These are phyloP conservation scores for Cephus runcator DNA, from an alignment of 2,888 invertebrate genomes.

Conservation along the genomic window DNA sequence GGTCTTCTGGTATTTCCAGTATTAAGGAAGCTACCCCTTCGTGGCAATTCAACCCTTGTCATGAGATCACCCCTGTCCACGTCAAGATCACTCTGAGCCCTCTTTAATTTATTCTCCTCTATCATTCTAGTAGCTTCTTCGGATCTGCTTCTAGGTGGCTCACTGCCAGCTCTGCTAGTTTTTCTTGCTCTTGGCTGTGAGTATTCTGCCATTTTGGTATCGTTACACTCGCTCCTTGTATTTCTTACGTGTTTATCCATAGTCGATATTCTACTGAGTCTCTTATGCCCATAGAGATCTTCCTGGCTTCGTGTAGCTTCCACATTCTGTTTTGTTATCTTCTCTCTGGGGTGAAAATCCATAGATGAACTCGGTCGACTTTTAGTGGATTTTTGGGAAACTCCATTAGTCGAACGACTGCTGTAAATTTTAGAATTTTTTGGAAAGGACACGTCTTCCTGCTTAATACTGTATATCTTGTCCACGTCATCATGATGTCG, in stretches of 20 bases:
- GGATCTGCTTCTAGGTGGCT: constrained; percentile 52
- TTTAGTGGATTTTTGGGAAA: background rate
- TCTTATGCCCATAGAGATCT: constrained; percentile 18
- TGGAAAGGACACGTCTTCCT: constrained; percentile 34
- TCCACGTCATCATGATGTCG: constrained; percentile 50
- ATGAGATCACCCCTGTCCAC: constrained; percentile 81
- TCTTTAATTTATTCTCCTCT: constrained; percentile 63
- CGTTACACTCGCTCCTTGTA: constrained; percentile 14
- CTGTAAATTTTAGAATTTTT: background rate
- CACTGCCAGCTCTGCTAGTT: constrained; percentile 59
- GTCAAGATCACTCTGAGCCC: constrained; percentile 65
- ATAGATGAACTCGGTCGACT: background rate
- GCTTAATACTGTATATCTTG: constrained; percentile 51
- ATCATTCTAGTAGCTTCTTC: constrained; percentile 37
- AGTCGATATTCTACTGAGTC: constrained; percentile 44
- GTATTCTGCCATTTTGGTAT: constrained; percentile 16
- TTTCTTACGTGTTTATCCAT: constrained; percentile 50
- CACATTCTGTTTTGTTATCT: background rate
- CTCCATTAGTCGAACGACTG: background rate
- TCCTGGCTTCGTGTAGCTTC: constrained; percentile 24
- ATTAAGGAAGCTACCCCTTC: constrained; percentile 87
- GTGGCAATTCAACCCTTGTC: constrained; percentile 87
- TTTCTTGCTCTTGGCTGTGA: constrained; percentile 40
- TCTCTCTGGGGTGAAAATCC: background rate
- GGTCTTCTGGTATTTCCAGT: constrained; percentile 83